These are phyloP conservation scores for Alloscopus bannaensis DNA, from an alignment of 2,888 invertebrate genomes.

Conservation along the genomic window DNA sequence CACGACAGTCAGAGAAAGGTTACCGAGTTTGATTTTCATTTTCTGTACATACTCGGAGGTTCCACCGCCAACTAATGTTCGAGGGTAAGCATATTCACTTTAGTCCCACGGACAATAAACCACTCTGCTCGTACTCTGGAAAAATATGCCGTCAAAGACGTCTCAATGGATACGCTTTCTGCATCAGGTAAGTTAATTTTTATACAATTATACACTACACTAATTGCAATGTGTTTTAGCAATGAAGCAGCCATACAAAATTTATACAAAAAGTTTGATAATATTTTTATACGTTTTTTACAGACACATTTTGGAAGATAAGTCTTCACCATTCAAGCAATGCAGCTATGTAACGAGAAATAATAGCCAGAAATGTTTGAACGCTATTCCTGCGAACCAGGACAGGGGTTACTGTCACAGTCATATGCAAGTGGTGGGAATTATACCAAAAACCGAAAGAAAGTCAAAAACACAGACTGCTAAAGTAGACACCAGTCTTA, in stretches of 20 bases:
- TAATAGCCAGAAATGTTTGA: constrained; percentile 75
- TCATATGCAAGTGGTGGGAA: constrained; percentile 76
- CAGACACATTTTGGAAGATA: constrained; percentile 78
- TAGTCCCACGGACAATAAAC: constrained; percentile 77
- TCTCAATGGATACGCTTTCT: constrained; percentile 77
- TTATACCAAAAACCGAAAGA: constrained; percentile 75
- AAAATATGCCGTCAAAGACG: constrained; percentile 78
- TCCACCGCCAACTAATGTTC: too few species aligned
- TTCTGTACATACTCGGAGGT: too few species aligned
- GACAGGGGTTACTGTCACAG: constrained; percentile 77
- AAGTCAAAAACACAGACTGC: constrained; percentile 76
- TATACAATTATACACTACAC: too few species aligned
- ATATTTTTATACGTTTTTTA: constrained; percentile 43
- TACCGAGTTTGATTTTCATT: too few species aligned
- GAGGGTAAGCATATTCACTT: constrained; percentile 78
- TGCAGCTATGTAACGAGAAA: constrained; percentile 73
- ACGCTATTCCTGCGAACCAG: constrained; percentile 77
- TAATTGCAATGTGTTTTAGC: too few species aligned
- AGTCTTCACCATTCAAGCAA: constrained; percentile 77
- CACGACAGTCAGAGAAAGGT: too few species aligned
- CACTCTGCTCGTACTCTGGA: constrained; percentile 76
- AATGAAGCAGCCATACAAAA: too few species aligned
- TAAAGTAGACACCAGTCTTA: background rate
- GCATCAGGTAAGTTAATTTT: constrained; percentile 75
- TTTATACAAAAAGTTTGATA: constrained; percentile 2